These are phyloP conservation scores for Enteromius thamalakanensis DNA, from an alignment of 2,797 vertebrate genomes.

Conservation along the genomic window DNA sequence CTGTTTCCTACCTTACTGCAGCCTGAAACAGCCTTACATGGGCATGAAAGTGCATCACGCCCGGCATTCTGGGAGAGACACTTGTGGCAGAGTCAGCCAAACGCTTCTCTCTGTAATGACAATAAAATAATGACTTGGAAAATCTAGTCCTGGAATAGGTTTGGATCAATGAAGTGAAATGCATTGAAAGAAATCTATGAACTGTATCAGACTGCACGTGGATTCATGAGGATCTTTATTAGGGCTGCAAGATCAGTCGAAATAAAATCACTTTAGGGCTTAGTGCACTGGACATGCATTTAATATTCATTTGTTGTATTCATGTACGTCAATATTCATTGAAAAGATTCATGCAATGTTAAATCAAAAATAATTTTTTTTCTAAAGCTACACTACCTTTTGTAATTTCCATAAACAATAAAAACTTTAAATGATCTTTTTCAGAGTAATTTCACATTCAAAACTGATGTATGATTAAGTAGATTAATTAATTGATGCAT, in stretches of 20 bases:
- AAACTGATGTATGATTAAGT: no score
- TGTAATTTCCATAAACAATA: no score
- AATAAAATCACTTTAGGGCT: not conserved
- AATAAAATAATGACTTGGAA: not conserved
- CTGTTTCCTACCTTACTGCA: not conserved
- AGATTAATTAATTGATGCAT: no score
- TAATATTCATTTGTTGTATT: no score
- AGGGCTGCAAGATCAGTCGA: not conserved
- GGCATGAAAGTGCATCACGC: not conserved
- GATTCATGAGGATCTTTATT: not conserved
- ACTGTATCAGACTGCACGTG: not conserved
- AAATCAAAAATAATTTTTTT: no score
- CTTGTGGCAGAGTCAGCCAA: not conserved
- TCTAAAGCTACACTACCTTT: no score
- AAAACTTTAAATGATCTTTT: no score
- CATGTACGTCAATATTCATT: no score
- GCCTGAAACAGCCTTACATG: not conserved
- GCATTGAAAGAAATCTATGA: not conserved
- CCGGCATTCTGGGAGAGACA: not conserved
- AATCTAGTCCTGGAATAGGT: not conserved
- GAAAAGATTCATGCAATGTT: no score
- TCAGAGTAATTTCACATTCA: no score
- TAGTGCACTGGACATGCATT: not conserved
- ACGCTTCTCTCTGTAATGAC: not conserved
- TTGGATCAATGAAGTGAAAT: not conserved